Evolutionary conservation across 1,140 invertebrate species (phyloP).

Genomic region (Trachelipus rathkii): DNA sequence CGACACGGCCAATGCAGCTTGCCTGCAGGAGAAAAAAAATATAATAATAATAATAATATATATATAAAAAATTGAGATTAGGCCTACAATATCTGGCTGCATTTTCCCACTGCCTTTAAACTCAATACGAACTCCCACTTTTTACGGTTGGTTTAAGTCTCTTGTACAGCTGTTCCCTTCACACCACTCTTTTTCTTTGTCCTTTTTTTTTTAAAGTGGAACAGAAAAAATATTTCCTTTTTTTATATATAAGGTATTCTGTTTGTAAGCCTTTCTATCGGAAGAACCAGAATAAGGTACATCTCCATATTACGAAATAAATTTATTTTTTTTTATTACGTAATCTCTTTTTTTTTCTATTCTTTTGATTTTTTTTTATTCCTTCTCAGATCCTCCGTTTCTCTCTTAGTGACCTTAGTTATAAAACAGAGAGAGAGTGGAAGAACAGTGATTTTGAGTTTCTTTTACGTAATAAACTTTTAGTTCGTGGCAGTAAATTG

Average conservation of each 20-base stretch:
- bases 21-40: background rate
- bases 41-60: background rate
- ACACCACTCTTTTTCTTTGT: slow-evolving; percentile 4
- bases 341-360: too few relatives aligned
- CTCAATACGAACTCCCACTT: slow-evolving; percentile 11
- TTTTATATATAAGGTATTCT: background rate
- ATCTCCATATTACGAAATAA: slow-evolving; percentile 5
- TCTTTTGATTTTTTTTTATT: too few relatives aligned
- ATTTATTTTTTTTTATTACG: too few relatives aligned
- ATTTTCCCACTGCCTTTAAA: slow-evolving; percentile 12
- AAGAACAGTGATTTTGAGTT: too few relatives aligned
- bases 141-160: slow-evolving; percentile 10
- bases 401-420: too few relatives aligned
- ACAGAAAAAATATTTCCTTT: background rate
- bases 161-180: slow-evolving; percentile 8
- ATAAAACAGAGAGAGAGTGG: too few relatives aligned
- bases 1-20: slow-evolving; percentile 1
- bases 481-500: too few relatives aligned
- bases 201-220: background rate
- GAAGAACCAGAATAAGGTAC: background rate
- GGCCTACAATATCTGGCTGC: slow-evolving; percentile 10
- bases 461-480: too few relatives aligned
- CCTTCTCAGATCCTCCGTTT: too few relatives aligned
- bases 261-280: slow-evolving; percentile 6
- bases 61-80: slow-evolving; percentile 14